Base-by-base conservation (phyloP, 2,113 vertebrate species). In the Irena cyanogastra region DNA sequence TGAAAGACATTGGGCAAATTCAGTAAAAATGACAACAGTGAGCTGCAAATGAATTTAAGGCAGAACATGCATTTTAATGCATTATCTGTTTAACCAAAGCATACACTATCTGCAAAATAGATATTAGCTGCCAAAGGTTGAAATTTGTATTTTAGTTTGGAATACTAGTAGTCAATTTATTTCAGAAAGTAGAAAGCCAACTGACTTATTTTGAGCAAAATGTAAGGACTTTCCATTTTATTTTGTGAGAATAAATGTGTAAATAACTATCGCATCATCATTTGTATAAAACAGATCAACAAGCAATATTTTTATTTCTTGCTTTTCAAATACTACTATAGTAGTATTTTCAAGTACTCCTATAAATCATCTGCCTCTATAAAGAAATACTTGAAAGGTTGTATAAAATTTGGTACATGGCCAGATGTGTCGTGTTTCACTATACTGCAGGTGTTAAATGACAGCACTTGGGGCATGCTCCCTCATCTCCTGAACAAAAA, bases 401-500 rank as follows among this genome's bases (percentile, higher is more conserved):
- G 16, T 26, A 50, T 47, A 39, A 39, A 79, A 82, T 16, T 45
- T 21, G 13, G 13, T 27, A 13, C 0, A 0, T 85, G 66, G 27
- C 27, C 39, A 54, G 8, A 31, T 37, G 16, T 35, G 13, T 22
- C 33, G 4, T 10, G 33, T 71, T 92, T 92, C 23, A 45, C 7
- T 6, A n/a, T 23, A 63, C 7, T 74, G 9, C 27, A 61, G 24
- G 3, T 63, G 9, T 35, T 90, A 65, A 91, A 16, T 23, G 28
- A 11, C 5, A 49, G 22, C 24, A 61, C 14, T 65, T 49, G 18
- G 83, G 21, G 6, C 33, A 27, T 18, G 10, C 5, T 92, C 6
- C 10, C 18, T 82, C 18, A 39, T 5, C 30, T 84, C 7, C 45
- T 52, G 44, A 52, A n/a, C 18, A 54, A 83, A 89, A 50, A 54